Evolutionary conservation across 2,888 invertebrate genomes (phyloP), one percentile per base, ranked within the genome.

Genomic region (Coenonympha arcania): DNA sequence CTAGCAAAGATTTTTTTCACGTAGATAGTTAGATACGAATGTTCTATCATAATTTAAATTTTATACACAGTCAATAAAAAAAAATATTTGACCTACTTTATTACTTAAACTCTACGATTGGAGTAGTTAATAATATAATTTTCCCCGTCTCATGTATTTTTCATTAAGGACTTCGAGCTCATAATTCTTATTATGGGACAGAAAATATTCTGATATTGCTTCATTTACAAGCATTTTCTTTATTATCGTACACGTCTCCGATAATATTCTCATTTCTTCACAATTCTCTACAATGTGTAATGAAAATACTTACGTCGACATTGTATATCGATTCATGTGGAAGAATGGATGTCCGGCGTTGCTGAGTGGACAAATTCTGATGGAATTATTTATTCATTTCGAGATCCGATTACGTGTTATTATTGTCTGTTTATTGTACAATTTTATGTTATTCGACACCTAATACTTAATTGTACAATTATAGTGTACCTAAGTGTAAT

Each of bases 151-250:
- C n/a, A n/a, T n/a, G n/a, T n/a, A n/a, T n/a, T n/a, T n/a, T n/a
- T n/a, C n/a, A n/a, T n/a, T n/a, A n/a, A n/a, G n/a, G n/a, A 30
- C 11, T 30, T 11, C 5, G 5, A 2, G 1, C 9, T 33, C 33
- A 16, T 33, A 31, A 11, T 19, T 20, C 6, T 11, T 36, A 36
- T 6, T 11, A 20, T 11, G 20, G 2, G 13, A 4, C 20, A 36
- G 19, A 20, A 36, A 36, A 13, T 20, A 36, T 36, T 11, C 8
- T 11, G 20, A 36, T 36, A 36, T 36, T 36, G 20, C 20, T 36
- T 36, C 36, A 36, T 36, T n/a, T 36, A 20, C 36, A 36, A 36
- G 20, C 20, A 13, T 11, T 36, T 36, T 36, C 36, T 20, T 36
- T 36, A 36, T 36, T 11, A 20, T 36, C 11, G 2, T 36, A 36